Evolutionary conservation across 2,113 vertebrate genomes (phyloP).

Genomic region (Polypterus senegalus): DNA sequence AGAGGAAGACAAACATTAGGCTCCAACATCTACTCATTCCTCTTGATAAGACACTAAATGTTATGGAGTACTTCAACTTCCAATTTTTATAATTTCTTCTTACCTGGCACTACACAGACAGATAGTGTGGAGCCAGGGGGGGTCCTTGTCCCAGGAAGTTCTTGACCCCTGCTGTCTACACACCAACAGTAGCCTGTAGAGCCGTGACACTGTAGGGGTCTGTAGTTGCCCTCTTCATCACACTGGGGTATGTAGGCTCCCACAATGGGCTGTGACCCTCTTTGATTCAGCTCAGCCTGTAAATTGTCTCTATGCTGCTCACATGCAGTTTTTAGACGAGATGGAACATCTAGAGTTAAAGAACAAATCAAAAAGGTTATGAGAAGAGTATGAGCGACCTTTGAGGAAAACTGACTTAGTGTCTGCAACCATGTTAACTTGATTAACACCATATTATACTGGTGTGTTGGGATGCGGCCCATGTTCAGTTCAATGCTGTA

Average conservation of each 20-base stretch:
- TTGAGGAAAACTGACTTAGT: too few relatives aligned
- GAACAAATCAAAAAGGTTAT: neutral
- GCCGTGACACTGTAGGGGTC: slow-evolving; percentile 45
- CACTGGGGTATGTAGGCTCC: slow-evolving; percentile 43
- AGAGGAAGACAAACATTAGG: too few relatives aligned
- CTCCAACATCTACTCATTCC: too few relatives aligned
- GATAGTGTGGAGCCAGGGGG: slow-evolving; percentile 23
- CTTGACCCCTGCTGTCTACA: slow-evolving; percentile 26
- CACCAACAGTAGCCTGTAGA: slow-evolving; percentile 50
- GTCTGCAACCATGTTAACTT: too few relatives aligned
- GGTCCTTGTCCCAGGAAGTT: slow-evolving; percentile 34
- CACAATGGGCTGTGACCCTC: neutral
- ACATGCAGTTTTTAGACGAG: slow-evolving; percentile 25
- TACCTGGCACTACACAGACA: slow-evolving; percentile 35
- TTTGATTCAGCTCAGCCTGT: slow-evolving; percentile 3
- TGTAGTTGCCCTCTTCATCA: slow-evolving; percentile 36
- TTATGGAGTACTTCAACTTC: too few relatives aligned
- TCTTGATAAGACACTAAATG: too few relatives aligned
- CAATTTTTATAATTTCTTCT: slow-evolving; percentile 1
- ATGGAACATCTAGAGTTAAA: neutral
- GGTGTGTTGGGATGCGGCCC: too few relatives aligned
- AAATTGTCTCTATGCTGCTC: slow-evolving; percentile 22
- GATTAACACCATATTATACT: too few relatives aligned
- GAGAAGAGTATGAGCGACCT: neutral
- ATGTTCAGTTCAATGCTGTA: too few relatives aligned